Percentiles rank a stretch among this genome's conserved stretches.
phyloP scores from a whole-genome alignment of 2,797 vertebrate genomes.

The Rhinatrema bivittatum region DNA sequence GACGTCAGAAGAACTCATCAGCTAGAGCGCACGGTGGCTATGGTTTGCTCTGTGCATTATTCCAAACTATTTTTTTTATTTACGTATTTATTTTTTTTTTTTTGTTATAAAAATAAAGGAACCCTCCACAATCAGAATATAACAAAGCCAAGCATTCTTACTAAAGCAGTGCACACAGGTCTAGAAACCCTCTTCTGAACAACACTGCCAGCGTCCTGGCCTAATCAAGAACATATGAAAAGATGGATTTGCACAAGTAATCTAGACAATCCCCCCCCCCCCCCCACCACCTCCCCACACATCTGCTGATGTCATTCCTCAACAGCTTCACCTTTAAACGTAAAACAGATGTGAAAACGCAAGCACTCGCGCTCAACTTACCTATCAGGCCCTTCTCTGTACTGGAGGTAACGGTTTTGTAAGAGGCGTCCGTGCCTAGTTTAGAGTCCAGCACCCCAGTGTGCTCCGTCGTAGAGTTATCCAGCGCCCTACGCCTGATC shows the following conservation, averaged over 20 bases:
- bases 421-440: constrained; percentile 63
- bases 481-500: constrained; percentile 70
- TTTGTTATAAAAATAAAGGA: too few species aligned
- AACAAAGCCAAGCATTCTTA: too few species aligned
- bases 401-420: constrained; percentile 93
- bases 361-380: constrained; percentile 55
- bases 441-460: constrained; percentile 48
- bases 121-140: too few species aligned
- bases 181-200: too few species aligned
- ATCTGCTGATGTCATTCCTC: constrained; percentile 13
- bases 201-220: not conserved
- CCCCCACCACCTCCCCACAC: too few species aligned
- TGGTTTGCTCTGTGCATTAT: too few species aligned
- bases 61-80: too few species aligned
- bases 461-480: constrained; percentile 37
- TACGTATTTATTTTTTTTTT: too few species aligned
- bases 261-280: not conserved
- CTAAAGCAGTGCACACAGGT: too few species aligned
- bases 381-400: constrained; percentile 95
- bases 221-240: constrained; percentile 4
- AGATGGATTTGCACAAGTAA: constrained; percentile 27
- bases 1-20: too few species aligned
- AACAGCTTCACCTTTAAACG: constrained; percentile 14
- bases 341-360: constrained; percentile 16
- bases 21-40: too few species aligned